Evolutionary conservation across 1,140 invertebrate genomes (phyloP).

Genomic region (Formica exsecta): DNA sequence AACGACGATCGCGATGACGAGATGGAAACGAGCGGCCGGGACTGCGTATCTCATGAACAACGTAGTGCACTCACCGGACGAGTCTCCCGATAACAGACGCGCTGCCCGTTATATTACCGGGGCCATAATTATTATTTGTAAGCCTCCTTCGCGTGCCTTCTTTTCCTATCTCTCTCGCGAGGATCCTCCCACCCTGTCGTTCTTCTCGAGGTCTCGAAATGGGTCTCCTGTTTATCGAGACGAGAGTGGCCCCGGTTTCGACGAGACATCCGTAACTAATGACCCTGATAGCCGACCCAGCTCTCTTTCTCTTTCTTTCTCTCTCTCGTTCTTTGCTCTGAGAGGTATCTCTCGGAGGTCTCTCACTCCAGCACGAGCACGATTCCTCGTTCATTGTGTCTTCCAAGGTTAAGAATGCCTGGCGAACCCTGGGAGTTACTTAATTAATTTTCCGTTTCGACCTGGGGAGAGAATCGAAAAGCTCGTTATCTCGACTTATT

Average conservation of each 20-base stretch:
- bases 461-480: slow-evolving; percentile 76
- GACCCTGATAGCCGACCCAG: slow-evolving; percentile 83
- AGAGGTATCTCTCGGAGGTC: slow-evolving; percentile 25
- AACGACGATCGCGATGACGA: slow-evolving; percentile 77
- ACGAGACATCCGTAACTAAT: slow-evolving; percentile 86
- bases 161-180: slow-evolving; percentile 44
- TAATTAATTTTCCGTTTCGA: slow-evolving; percentile 84
- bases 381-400: slow-evolving; percentile 76
- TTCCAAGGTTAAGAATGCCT: slow-evolving; percentile 80
- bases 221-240: slow-evolving; percentile 82
- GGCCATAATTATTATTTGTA: slow-evolving; percentile 85
- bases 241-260: slow-evolving; percentile 83
- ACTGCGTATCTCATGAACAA: slow-evolving; percentile 81
- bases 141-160: slow-evolving; percentile 63
- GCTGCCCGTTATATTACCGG: slow-evolving; percentile 83
- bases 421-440: slow-evolving; percentile 78
- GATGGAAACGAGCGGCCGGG: slow-evolving; percentile 64
- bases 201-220: slow-evolving; percentile 65
- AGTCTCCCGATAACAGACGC: slow-evolving; percentile 78
- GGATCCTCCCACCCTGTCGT: slow-evolving; percentile 61
- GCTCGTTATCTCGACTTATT: slow-evolving; percentile 80
- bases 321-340: slow-evolving; percentile 49
- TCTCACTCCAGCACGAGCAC: slow-evolving; percentile 65
- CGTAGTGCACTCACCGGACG: slow-evolving; percentile 82
- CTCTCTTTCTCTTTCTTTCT: slow-evolving; percentile 64